phyloP scores from a whole-genome alignment of 37 sponge, comb jelly and placozoan species.

The Halichondria panicea region DNA sequence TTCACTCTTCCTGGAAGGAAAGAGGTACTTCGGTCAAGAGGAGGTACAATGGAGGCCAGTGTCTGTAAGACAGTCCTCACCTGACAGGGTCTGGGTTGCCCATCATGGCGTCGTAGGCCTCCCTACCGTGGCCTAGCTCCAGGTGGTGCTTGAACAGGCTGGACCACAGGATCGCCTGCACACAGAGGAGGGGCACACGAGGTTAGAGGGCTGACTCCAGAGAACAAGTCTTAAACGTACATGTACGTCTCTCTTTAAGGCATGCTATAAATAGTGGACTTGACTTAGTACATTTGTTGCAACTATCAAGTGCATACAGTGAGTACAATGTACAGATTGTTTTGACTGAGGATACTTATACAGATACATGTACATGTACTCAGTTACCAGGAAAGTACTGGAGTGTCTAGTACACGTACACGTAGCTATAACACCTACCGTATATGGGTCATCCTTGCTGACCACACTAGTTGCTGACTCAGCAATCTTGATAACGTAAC shows the following conservation, averaged over 20 bases:
- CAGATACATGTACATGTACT: neutral
- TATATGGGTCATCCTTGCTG: neutral
- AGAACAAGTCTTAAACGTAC: no score
- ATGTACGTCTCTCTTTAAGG: no score
- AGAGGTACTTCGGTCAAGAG: no score
- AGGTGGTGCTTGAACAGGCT: slow-evolving; percentile 70
- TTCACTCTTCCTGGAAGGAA: slow-evolving; percentile 43
- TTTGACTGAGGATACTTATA: neutral
- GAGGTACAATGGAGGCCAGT: no score
- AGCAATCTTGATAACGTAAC: slow-evolving; percentile 24
- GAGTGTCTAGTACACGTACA: neutral
- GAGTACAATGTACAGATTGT: neutral
- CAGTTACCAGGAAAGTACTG: no score
- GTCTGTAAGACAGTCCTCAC: no score
- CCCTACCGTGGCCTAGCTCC: slow-evolving; percentile 36
- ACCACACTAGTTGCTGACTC: slow-evolving; percentile 7
- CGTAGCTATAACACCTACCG: slow-evolving; percentile 19
- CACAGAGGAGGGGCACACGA: slow-evolving; percentile 7
- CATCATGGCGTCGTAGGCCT: slow-evolving; percentile 69
- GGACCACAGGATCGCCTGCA: slow-evolving; percentile 74
- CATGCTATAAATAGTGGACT: no score
- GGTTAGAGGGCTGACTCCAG: no score
- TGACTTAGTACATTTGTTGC: no score
- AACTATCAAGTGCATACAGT: neutral
- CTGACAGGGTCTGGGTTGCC: slow-evolving; percentile 52